Evolutionary conservation across 1,140 invertebrate species (phyloP), one percentile per base, ranked within the genome.

Genomic region (Lasaia peninsularis): DNA sequence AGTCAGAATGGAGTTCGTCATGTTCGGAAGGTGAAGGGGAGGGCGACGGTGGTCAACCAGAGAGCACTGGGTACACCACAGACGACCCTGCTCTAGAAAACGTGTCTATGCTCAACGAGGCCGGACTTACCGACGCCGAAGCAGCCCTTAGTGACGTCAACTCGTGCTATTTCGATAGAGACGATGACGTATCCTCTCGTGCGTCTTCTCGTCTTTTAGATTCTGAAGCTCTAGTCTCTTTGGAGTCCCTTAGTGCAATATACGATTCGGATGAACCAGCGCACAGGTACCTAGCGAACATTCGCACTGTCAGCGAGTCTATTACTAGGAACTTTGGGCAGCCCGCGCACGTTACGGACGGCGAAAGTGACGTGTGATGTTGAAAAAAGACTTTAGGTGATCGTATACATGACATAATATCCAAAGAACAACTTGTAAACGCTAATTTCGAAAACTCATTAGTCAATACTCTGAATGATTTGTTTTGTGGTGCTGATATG

Each of bases 211-310:
- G 94, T 11, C 91, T 95, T 14, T 92, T 94, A 66, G 94, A 95
- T 73, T 94, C 93, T 2, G 94, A 95, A 72, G 92, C 94, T 12
- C 89, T 94, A 31, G 91, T 96, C 59, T 95, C 93, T 52, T 82
- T 95, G 16, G 95, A 96, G 80, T 95, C 94, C 10, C 89, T 95
- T 48, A 95, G 94, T 81, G 93, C 94, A 50, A 92, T 95, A 60
- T 97, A 96, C 80, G 96, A 97, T 88, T 96, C 94, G 1, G 95
- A 96, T 72, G 95, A 95, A 58, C 90, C 92, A 9, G 93, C 93
- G 62, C 94, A 95, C 71, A 90, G 94, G 50, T 93, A 95, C 82
- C 82, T 95, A 9, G 94, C 94, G 12, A 94, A 95, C 80, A 93
- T 95, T 62, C 90, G 93, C 56, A 92, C 92, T 16, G 92, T 95